phyloP scores from a whole-genome alignment of 2,888 invertebrate genomes.

The Epinotia brunnichana region DNA sequence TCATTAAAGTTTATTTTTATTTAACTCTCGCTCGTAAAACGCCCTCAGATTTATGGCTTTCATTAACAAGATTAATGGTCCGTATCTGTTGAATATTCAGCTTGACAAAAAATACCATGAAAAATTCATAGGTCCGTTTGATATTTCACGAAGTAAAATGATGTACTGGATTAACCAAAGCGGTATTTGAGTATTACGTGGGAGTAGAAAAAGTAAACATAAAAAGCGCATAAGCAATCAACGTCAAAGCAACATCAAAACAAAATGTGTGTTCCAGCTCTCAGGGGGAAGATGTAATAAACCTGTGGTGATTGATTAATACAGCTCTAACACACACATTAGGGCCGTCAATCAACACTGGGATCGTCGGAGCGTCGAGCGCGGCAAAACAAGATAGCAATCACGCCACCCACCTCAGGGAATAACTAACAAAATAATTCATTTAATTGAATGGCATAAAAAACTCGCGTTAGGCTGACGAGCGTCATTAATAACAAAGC shows the following conservation, averaged over 20 bases:
- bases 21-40: slow-evolving; percentile 47
- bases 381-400: slow-evolving; percentile 70
- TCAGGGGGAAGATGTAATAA: slow-evolving; percentile 62
- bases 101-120: slow-evolving; percentile 34
- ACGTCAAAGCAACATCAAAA: slow-evolving; percentile 54
- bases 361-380: slow-evolving; percentile 58
- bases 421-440: slow-evolving; percentile 72
- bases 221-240: slow-evolving; percentile 66
- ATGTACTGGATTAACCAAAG: slow-evolving; percentile 21
- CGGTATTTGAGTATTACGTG: slow-evolving; percentile 23
- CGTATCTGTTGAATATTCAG: slow-evolving; percentile 43
- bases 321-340: slow-evolving; percentile 71
- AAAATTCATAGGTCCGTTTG: slow-evolving; percentile 34
- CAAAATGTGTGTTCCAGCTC: slow-evolving; percentile 60
- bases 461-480: slow-evolving; percentile 63
- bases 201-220: slow-evolving; percentile 52
- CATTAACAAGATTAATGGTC: slow-evolving; percentile 43
- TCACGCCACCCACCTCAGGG: slow-evolving; percentile 65
- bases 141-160: slow-evolving; percentile 24
- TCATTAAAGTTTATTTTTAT: slow-evolving; percentile 61
- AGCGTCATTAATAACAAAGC: slow-evolving; percentile 80
- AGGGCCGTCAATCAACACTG: slow-evolving; percentile 74
- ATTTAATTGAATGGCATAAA: slow-evolving; percentile 72
- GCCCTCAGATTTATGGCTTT: slow-evolving; percentile 42
- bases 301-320: slow-evolving; percentile 76